Evolutionary conservation across 2,797 vertebrate genomes (phyloP), one percentile per base, ranked within the genome.

Genomic region (Labroides dimidiatus): DNA sequence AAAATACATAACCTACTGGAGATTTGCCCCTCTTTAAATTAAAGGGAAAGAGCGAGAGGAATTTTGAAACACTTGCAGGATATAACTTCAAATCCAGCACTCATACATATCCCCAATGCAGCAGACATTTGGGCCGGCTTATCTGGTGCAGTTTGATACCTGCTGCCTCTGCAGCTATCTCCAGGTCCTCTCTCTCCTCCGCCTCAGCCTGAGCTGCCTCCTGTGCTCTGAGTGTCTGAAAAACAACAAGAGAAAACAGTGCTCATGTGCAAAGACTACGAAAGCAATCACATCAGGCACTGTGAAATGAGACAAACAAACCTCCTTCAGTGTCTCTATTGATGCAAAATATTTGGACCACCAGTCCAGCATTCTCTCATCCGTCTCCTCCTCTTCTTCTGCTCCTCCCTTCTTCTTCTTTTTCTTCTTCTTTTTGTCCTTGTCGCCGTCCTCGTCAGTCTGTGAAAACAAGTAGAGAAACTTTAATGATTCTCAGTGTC

Each of bases 321-420:
- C 98, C 96, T 98, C 98, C 89, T 97, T 97, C 84, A 99, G 93
- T 0, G 97, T 99, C 75, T 99, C 98, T 0, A 99, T 98, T 42
- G 98, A 99, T 36, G 96, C 95, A 15, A 99, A 99, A 79, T 99
- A 99, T 80, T 99, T 99, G 72, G 98, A 99, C 98, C 98, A 99
- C 98, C 98, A 99, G 87, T 99, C 98, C 89, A 99, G 87, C 92
- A 96, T 95, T 80, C 96, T 95, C 85, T 99, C 97, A 0, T 99
- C 96, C 0, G 93, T 91, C 85, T 99, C 98, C 6, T 98, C 97
- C 2, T 99, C 97, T 54, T 99, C 97, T 0, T 68, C 86, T 15
- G 94, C 94, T 4, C 95, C 97, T 0, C 91, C 91, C n/a, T 92
- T 93, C 80, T 96, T 96, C 63, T 97, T 97, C 86, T 97, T 97